These are phyloP conservation scores for Andrena minutula DNA, from an alignment of 2,888 invertebrate species.

Conservation along the genomic window DNA sequence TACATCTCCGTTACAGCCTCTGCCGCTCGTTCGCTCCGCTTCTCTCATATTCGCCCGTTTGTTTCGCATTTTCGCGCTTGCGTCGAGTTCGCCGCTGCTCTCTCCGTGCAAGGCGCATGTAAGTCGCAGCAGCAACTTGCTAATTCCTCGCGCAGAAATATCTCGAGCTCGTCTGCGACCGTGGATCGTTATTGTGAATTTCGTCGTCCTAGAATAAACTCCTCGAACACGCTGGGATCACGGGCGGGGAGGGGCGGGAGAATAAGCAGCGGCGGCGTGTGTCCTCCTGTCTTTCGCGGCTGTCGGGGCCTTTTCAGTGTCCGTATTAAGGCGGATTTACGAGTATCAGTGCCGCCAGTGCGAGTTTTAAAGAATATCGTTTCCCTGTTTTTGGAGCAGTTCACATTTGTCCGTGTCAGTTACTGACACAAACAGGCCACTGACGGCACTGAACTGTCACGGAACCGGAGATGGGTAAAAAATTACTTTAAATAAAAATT, in stretches of 20 bases:
- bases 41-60: conserved; percentile 13
- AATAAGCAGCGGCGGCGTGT: conserved; percentile 23
- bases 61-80: conserved; percentile 49
- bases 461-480: too few relatives aligned
- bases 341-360: too few relatives aligned
- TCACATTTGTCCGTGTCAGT: too few relatives aligned
- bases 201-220: conserved; percentile 66
- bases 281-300: conserved; percentile 17
- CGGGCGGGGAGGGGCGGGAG: conserved; percentile 5
- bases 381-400: too few relatives aligned
- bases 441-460: too few relatives aligned
- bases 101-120: conserved; percentile 32
- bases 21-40: not conserved
- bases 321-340: conserved; percentile 27
- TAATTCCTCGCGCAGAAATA: conserved; percentile 72
- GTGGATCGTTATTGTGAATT: conserved; percentile 67
- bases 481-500: too few relatives aligned
- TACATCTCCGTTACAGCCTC: not conserved
- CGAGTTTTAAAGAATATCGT: too few relatives aligned
- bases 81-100: conserved; percentile 15
- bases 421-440: too few relatives aligned
- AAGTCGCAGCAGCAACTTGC: conserved; percentile 58
- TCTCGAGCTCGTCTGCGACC: conserved; percentile 60
- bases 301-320: conserved; percentile 30
- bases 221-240: conserved; percentile 32